Base-by-base conservation (phyloP, 2,888 invertebrate genomes). In the Chaetoderma sp. region DNA sequence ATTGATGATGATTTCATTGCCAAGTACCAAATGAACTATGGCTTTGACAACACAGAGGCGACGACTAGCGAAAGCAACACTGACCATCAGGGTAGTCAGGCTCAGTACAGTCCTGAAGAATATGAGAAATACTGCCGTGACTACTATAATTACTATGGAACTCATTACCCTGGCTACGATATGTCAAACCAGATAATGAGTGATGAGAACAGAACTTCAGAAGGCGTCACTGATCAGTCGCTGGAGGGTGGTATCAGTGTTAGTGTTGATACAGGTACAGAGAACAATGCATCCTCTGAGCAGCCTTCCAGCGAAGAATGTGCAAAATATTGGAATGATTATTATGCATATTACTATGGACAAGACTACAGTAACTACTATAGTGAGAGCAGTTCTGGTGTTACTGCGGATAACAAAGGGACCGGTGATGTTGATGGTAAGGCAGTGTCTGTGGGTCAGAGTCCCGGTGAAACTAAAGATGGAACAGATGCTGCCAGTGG, bases 1-100 rank as follows among this genome's bases (percentile, higher is more conserved):
- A 91, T 98, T 68, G 95, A 97, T 88, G 96, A 96, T 79, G 95
- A 98, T 78, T 98, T 98, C 82, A 90, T 98, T 88, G 98, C 98
- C 0, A 90, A 90, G 63, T 99, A 99, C 88, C 97, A 98, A 88
- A 93, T 98, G 91, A 95, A 90, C 80, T 98, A 98, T 87, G 88
- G 88, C 5, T 36, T 54, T 23, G 54, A 59, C 6, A n/a, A n/a
- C n/a, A n/a, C n/a, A n/a, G n/a, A n/a, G n/a, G 49, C 49, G n/a
- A n/a, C n/a, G n/a, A n/a, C n/a, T n/a, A n/a, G n/a, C n/a, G 30
- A 63, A 28, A 55, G n/a, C n/a, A n/a, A n/a, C n/a, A n/a, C n/a
- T n/a, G n/a, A n/a, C n/a, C n/a, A n/a, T n/a, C 23, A 13, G n/a
- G n/a, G n/a, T n/a, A n/a, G n/a, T n/a, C n/a, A n/a, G n/a, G n/a